Evolutionary conservation across 2,113 vertebrate genomes (phyloP), one percentile per base, ranked within the genome.

Genomic region (Scalopus aquaticus): DNA sequence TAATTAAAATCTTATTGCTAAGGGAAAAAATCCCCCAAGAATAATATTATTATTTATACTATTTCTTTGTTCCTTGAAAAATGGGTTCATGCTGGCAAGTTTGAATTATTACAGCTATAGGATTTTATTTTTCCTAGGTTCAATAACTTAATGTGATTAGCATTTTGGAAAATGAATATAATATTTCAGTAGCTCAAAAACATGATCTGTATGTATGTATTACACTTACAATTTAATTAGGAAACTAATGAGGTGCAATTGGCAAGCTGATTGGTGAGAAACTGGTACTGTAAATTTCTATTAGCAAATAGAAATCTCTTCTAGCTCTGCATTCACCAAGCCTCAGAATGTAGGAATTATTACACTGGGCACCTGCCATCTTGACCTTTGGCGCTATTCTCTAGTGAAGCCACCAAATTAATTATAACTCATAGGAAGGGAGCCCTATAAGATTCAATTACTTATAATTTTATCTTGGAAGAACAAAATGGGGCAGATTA

Each of bases 231-330:
- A 60, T 97, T 93, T 96, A 97, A 98, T 98, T 97, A 98, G 84
- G 95, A 97, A 98, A 92, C 88, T 97, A 98, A 98, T 98, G 96
- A 98, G 92, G 92, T 97, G 65, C 46, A 28, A 90, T 98, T 96
- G 83, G 64, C 90, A 92, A 1, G 95, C 65, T 97, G 93, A 98
- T 95, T 97, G 96, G 95, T 94, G 93, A 96, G 95, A 92, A 96
- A 94, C 42, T 94, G 81, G 89, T 95, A 77, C 60, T 88, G 91
- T 97, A 95, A 67, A 39, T 76, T 94, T 81, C 89, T 95, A 54
- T 95, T 96, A 97, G 96, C 95, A 95, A 93, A 86, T 60, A 74
- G 88, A 81, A 95, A 3, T 97, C 19, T 96, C 89, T 94, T 93
- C 91, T 0, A 0, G 37, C 46, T 90, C 92, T 86, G 9, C 62